Evolutionary conservation across 1,140 invertebrate genomes (phyloP).

Genomic region (Drosophila parvula): DNA sequence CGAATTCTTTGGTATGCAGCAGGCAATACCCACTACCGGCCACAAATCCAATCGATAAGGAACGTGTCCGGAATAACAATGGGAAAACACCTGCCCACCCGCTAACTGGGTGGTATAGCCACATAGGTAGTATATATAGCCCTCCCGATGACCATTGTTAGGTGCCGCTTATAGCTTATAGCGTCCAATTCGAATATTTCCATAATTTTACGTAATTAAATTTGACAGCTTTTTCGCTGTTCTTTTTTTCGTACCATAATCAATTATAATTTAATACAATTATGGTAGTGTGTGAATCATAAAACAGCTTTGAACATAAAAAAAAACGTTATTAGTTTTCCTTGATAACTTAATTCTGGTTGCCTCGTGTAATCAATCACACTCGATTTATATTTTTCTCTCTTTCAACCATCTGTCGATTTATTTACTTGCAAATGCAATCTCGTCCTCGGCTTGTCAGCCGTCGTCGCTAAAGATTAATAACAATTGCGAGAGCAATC

Average conservation of each 20-base stretch:
- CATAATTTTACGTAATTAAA: conserved; percentile 47
- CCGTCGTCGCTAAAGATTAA: conserved; percentile 66
- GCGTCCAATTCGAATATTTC: conserved; percentile 40
- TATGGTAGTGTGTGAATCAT: conserved; percentile 36
- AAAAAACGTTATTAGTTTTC: conserved; percentile 2
- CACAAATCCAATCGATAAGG: conserved; percentile 24
- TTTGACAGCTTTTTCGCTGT: conserved; percentile 28
- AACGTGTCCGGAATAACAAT: conserved; percentile 36
- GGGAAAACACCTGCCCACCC: conserved; percentile 34
- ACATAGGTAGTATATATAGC: conserved; percentile 3
- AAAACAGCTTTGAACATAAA: conserved; percentile 7
- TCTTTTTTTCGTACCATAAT: conserved; percentile 3
- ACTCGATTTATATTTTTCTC: conserved; percentile 13
- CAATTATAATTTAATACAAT: conserved; percentile 23
- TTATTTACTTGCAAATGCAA: conserved; percentile 23
- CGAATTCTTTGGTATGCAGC: conserved; percentile 30
- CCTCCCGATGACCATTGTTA: conserved; percentile 21
- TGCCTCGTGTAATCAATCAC: conserved; percentile 25
- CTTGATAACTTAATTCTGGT: conserved; percentile 9
- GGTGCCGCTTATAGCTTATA: conserved; percentile 55
- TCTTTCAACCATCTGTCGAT: conserved; percentile 39
- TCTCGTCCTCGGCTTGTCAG: conserved; percentile 62
- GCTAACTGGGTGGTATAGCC: conserved; percentile 33
- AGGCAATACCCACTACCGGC: conserved; percentile 23
- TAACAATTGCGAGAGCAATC: conserved; percentile 55